Evolutionary conservation across 1,140 invertebrate genomes (phyloP).

Genomic region (Aphidius ervi): DNA sequence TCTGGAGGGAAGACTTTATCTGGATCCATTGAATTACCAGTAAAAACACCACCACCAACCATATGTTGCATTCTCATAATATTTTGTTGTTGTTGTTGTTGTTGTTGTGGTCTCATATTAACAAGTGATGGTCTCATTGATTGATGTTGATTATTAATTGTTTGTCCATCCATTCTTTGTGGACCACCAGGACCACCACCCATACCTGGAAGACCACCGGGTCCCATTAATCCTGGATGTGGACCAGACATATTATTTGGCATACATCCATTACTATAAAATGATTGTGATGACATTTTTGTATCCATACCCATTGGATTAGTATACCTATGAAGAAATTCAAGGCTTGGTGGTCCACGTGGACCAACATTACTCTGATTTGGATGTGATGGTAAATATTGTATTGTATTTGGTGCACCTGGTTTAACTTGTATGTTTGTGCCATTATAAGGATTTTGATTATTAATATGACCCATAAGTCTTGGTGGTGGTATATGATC

Average conservation of each 20-base stretch:
- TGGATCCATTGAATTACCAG: constrained; percentile 51
- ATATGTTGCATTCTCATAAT: constrained; percentile 59
- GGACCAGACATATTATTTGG: constrained; percentile 42
- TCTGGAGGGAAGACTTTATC: constrained; percentile 50
- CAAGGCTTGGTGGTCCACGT: constrained; percentile 82
- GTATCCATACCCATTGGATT: constrained; percentile 70
- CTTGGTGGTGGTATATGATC: constrained; percentile 48
- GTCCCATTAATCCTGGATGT: constrained; percentile 35
- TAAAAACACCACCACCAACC: constrained; percentile 53
- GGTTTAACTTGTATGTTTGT: constrained; percentile 91
- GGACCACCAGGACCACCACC: constrained; percentile 26
- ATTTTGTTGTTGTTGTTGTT: constrained; percentile 33
- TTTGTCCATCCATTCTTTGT: constrained; percentile 40
- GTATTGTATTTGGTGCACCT: constrained; percentile 95
- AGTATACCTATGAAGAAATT: constrained; percentile 85
- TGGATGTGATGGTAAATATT: constrained; percentile 90
- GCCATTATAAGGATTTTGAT: constrained; percentile 70
- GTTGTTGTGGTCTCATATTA: constrained; percentile 46
- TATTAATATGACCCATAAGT: constrained; percentile 45
- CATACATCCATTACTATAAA: constrained; percentile 62
- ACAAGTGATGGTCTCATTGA: constrained; percentile 47
- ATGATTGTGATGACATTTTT: constrained; percentile 64
- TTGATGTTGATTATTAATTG: constrained; percentile 40
- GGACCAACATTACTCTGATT: constrained; percentile 57
- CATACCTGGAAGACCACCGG: constrained; percentile 35